A percentile compares a stretch with the other conserved stretches of the same genome.
These are phyloP conservation scores for Ammodytes marinus DNA, from an alignment of 2,113 vertebrate genomes.

Conservation along the genomic window DNA sequence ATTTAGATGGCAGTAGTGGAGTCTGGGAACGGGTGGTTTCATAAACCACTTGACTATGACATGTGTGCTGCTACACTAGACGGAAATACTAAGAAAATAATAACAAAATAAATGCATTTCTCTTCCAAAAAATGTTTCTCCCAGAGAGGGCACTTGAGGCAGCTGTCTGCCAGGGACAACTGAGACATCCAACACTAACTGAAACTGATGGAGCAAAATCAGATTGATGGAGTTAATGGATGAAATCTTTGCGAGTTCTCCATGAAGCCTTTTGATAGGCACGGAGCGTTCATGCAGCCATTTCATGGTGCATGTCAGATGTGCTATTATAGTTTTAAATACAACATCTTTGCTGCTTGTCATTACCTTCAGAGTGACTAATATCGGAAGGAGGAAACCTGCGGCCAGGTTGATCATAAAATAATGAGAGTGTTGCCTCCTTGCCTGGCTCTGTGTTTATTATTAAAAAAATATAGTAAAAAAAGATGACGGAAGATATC, in stretches of 20 bases:
- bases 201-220: constrained; percentile 72
- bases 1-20: constrained; percentile 79
- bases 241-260: constrained; percentile 57
- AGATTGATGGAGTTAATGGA: constrained; percentile 79
- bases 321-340: constrained; percentile 71
- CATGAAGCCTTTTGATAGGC: constrained; percentile 54
- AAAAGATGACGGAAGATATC: constrained; percentile 56
- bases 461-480: constrained; percentile 7
- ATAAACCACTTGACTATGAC: constrained; percentile 80
- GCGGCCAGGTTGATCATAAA: constrained; percentile 64
- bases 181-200: constrained; percentile 66
- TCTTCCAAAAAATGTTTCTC: constrained; percentile 45
- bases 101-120: constrained; percentile 48
- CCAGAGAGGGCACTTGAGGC: constrained; percentile 67
- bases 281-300: constrained; percentile 53
- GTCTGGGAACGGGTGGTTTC: constrained; percentile 69
- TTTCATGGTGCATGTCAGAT: constrained; percentile 73
- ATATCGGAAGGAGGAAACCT: constrained; percentile 39
- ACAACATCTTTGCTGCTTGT: constrained; percentile 56
- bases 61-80: constrained; percentile 76
- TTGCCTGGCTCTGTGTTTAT: constrained; percentile 30
- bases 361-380: constrained; percentile 52
- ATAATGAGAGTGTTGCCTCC: constrained; percentile 59
- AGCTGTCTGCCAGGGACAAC: constrained; percentile 54
- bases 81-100: constrained; percentile 28